These are phyloP conservation scores for Penaeus indicus DNA, from an alignment of 1,140 invertebrate genomes.

Conservation along the genomic window DNA sequence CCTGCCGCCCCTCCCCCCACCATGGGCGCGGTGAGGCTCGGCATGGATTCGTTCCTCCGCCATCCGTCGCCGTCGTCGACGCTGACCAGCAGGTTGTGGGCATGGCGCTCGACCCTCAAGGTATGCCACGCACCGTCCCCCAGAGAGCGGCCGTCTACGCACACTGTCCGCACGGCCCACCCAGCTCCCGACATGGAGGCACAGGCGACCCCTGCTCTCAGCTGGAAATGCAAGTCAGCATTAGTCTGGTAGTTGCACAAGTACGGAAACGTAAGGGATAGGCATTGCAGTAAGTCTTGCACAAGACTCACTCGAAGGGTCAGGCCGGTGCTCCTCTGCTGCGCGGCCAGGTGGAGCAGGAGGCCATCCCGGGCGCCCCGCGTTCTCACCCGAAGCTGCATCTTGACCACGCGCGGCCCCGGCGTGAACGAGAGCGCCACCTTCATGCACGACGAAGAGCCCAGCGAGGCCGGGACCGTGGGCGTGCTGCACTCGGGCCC, in stretches of 20 bases:
- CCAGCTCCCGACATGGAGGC: slow-evolving; percentile 13
- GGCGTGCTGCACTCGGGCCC: slow-evolving; percentile 18
- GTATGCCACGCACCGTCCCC: slow-evolving; percentile 1
- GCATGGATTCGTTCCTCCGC: not conserved
- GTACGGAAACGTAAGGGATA: not conserved
- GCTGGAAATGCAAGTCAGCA: not conserved
- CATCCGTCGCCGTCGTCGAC: slow-evolving; percentile 4
- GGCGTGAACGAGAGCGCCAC: slow-evolving; percentile 47
- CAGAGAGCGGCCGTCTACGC: not conserved
- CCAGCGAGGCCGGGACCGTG: slow-evolving; percentile 15
- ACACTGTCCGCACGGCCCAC: not conserved
- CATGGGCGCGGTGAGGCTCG: not conserved
- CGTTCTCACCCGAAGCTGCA: slow-evolving; percentile 23
- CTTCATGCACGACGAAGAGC: not conserved
- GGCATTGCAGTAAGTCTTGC: not conserved
- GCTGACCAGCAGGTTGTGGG: not conserved
- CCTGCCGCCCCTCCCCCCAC: not conserved
- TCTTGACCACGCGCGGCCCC: not conserved
- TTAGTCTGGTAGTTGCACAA: not conserved
- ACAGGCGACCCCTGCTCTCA: not conserved
- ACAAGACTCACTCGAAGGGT: not conserved
- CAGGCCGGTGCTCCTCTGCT: not conserved
- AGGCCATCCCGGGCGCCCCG: not conserved
- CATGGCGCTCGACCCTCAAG: not conserved
- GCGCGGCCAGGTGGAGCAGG: not conserved